Evolutionary conservation across 2,797 vertebrate genomes (phyloP), one percentile per base, ranked within the genome.

Genomic region (Siniperca scherzeri): DNA sequence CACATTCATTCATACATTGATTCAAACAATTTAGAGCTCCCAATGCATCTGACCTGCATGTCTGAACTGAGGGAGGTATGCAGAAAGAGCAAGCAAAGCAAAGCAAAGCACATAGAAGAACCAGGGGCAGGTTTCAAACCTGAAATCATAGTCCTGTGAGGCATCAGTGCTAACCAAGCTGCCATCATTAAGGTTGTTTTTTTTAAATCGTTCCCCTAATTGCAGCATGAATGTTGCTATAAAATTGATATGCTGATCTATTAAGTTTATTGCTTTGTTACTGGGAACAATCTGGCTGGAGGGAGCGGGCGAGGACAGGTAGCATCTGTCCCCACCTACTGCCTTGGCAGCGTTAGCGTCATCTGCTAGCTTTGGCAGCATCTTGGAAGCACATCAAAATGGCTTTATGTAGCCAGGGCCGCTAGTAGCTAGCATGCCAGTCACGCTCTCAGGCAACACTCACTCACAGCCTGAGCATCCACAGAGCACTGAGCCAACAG

Each of bases 271-370:
- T 91, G 93, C 94, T 96, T 94, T 96, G 96, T 96, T 95, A 95
- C 92, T 66, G 78, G 78, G 85, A 92, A 92, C 94, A 95, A 95
- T 95, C 95, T 95, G 96, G 94, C 94, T 93, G 90, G 67, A 93
- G 93, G 90, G 93, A 93, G 88, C 87, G 69, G 84, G 89, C 83
- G 89, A 94, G 94, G 95, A 96, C 96, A 96, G 95, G 95, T 96
- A 96, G 95, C 96, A 96, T 96, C 96, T 96, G 96, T 95, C 95
- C 94, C 95, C 94, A 94, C 95, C 95, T 96, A 95, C 95, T 93
- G 95, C 94, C 91, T 96, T 96, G 96, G 95, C 96, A 96, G 94
- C 84, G 70, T 87, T 90, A 90, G 93, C 92, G 92, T 95, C 95
- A 95, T 96, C 95, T 96, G 95, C 94, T 94, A 94, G 93, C 93